Conservation (phyloP, 2,797 vertebrate genomes). For the Cossypha dichroa region DNA sequence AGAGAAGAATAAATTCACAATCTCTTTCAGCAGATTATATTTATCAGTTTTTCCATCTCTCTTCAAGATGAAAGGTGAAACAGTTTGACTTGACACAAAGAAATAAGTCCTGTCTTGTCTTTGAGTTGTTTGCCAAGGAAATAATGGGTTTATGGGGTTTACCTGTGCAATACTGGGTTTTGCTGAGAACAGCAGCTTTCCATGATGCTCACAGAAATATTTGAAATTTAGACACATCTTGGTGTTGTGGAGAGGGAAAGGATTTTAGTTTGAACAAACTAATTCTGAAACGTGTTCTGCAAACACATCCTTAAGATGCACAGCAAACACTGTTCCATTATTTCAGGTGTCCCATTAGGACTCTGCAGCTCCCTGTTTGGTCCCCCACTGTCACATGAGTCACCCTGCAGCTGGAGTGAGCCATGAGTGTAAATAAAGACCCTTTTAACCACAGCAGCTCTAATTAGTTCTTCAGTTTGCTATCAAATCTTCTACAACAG, state of each 20-base stretch:
- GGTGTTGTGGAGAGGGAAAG: neutral
- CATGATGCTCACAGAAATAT: neutral
- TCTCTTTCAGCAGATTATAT: neutral
- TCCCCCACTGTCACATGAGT: neutral
- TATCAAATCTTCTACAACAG: neutral
- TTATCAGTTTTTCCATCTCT: constrained; percentile 57
- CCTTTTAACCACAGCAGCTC: neutral
- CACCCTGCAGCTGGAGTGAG: neutral
- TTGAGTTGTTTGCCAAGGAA: constrained; percentile 51
- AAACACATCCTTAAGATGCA: neutral
- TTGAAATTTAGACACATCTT: neutral
- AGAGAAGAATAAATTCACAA: neutral
- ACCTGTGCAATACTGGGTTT: neutral
- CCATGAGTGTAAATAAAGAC: neutral
- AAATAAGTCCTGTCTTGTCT: constrained; percentile 28
- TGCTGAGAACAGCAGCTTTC: constrained; percentile 23
- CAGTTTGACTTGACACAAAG: constrained; percentile 2
- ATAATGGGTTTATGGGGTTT: constrained; percentile 26
- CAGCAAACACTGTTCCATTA: neutral
- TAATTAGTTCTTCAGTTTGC: neutral
- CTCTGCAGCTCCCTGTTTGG: neutral
- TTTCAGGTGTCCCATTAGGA: neutral
- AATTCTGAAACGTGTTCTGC: neutral
- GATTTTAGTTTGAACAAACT: neutral
- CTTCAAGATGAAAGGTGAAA: constrained; percentile 59